These are phyloP conservation scores for Zhuqinia jingwanae DNA, from an alignment of 2,888 invertebrate species.

Conservation along the genomic window DNA sequence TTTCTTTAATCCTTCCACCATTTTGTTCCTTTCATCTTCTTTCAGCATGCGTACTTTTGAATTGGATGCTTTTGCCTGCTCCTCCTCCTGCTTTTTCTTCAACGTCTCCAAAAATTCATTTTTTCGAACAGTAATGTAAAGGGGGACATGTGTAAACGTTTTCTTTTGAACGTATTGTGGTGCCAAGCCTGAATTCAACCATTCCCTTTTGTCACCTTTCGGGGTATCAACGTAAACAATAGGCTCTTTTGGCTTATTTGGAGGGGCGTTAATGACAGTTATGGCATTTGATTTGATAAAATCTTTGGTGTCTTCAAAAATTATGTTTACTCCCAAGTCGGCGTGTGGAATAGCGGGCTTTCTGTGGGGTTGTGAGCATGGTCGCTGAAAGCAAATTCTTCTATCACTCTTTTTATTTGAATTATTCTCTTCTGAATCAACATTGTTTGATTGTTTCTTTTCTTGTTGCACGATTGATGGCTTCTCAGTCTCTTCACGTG, in stretches of 20 bases:
- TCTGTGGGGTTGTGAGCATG: background rate
- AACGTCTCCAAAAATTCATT: background rate
- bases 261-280: background rate
- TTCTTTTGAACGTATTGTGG: slow-evolving; percentile 76
- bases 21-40: slow-evolving; percentile 84
- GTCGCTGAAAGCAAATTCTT: background rate
- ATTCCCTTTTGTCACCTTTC: slow-evolving; percentile 62
- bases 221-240: slow-evolving; percentile 73
- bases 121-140: slow-evolving; percentile 82
- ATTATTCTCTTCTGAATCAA: slow-evolving; percentile 1
- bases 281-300: slow-evolving; percentile 66
- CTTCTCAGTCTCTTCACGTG: slow-evolving; percentile 21
- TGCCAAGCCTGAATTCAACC: slow-evolving; percentile 65
- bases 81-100: slow-evolving; percentile 34
- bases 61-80: slow-evolving; percentile 12
- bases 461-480: background rate
- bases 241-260: background rate
- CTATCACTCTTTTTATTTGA: background rate
- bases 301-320: slow-evolving; percentile 73
- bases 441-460: too few relatives aligned
- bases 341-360: slow-evolving; percentile 70
- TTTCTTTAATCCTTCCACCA: slow-evolving; percentile 87
- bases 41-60: slow-evolving; percentile 83
- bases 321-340: slow-evolving; percentile 48
- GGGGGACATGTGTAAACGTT: slow-evolving; percentile 87